Percentiles rank a stretch among this genome's conserved stretches.
These are phyloP conservation scores for Nothura maculosa DNA, from an alignment of 2,797 vertebrate species.

Conservation along the genomic window DNA sequence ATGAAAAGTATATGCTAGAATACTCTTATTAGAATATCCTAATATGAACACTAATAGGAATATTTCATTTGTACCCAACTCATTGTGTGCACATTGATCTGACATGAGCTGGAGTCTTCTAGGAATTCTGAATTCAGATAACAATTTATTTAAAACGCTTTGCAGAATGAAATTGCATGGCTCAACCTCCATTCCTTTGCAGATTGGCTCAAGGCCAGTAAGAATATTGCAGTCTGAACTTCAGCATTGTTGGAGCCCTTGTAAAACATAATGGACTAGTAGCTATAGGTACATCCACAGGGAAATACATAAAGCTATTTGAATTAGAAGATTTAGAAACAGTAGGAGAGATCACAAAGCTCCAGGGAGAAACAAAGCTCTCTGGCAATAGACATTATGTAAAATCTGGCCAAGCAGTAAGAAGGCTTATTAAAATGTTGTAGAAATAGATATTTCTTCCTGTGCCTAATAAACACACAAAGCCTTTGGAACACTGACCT, in stretches of 20 bases:
- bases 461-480: neutral
- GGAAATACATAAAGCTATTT: neutral
- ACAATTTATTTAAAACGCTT: neutral
- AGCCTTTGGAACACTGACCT: neutral
- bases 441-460: neutral
- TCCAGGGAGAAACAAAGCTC: neutral
- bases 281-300: neutral
- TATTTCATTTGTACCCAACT: neutral
- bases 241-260: neutral
- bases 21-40: neutral
- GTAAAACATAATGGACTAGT: neutral
- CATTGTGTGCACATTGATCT: neutral
- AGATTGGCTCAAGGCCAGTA: neutral
- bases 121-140: neutral
- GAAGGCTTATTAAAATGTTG: neutral
- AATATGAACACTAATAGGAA: neutral
- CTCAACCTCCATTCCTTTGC: neutral
- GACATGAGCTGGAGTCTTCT: neutral
- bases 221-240: neutral
- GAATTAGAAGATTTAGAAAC: neutral
- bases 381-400: neutral
- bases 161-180: neutral
- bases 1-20: neutral
- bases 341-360: neutral
- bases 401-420: conserved; percentile 4